phyloP scores from a whole-genome alignment of 2,888 invertebrate species.

The Monopis laevigella region DNA sequence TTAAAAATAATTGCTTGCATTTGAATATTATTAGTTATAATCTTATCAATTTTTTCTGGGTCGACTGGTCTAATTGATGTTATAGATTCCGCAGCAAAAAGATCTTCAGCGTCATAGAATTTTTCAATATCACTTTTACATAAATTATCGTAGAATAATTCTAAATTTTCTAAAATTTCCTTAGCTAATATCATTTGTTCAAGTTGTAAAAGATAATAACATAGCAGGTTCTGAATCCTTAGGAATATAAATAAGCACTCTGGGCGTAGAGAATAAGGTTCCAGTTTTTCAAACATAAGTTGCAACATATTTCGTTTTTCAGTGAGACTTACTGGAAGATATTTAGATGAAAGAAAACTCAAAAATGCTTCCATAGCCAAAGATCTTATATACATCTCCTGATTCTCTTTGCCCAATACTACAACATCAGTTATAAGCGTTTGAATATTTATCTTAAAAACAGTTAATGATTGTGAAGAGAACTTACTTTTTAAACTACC shows the following conservation, averaged over 20 bases:
- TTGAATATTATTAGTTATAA: conserved; percentile 69
- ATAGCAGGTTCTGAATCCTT: conserved; percentile 66
- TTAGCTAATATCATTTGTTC: conserved; percentile 53
- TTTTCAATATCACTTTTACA: conserved; percentile 35
- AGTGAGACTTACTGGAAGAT: conserved; percentile 36
- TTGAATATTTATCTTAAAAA: conserved; percentile 42
- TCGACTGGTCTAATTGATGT: conserved; percentile 39
- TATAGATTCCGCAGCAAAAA: conserved; percentile 48
- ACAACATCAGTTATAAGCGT: conserved; percentile 36
- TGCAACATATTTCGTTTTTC: conserved; percentile 46
- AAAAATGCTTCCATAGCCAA: conserved; percentile 55
- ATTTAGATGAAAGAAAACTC: conserved; percentile 44
- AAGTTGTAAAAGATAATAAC: conserved; percentile 64
- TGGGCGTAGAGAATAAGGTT: conserved; percentile 34
- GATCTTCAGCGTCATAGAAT: conserved; percentile 61
- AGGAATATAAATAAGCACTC: conserved; percentile 62
- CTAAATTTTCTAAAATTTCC: conserved; percentile 57
- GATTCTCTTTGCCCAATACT: conserved; percentile 44
- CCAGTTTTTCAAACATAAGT: conserved; percentile 41
- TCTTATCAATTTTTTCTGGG: conserved; percentile 62
- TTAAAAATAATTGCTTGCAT: conserved; percentile 71
- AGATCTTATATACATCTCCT: conserved; percentile 39
- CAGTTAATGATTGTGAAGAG: conserved; percentile 34
- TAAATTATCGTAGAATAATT: conserved; percentile 48
- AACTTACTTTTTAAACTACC: conserved; percentile 38